Percentiles rank a stretch among this genome's conserved stretches.
These are phyloP conservation scores for Coendou prehensilis DNA, from an alignment of 2,797 vertebrate genomes.

Conservation along the genomic window DNA sequence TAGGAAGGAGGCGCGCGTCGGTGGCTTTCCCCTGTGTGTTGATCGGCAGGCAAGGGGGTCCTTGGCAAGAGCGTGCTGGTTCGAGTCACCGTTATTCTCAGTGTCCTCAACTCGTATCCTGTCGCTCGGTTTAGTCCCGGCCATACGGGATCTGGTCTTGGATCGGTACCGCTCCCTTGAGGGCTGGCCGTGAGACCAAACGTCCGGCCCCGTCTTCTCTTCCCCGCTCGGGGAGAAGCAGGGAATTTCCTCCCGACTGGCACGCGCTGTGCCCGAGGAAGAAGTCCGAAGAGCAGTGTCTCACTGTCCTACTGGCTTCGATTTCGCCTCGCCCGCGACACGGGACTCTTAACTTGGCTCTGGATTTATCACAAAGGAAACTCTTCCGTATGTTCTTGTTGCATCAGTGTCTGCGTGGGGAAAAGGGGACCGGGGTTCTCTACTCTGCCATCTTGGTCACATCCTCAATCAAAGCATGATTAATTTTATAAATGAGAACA, in stretches of 20 bases:
- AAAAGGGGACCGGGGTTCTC: not conserved
- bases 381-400: not conserved
- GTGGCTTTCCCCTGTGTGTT: not conserved
- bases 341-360: not conserved
- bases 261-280: not conserved
- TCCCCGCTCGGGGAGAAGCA: not conserved
- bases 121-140: not conserved
- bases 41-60: not conserved
- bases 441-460: not conserved
- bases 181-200: not conserved
- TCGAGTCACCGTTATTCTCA: conserved; percentile 3
- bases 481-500: conserved; percentile 19
- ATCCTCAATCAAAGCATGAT: not conserved
- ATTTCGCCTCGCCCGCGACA: not conserved
- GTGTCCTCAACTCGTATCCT: not conserved
- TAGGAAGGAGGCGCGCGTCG: not conserved
- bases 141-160: not conserved
- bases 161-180: not conserved
- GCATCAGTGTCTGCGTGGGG: not conserved
- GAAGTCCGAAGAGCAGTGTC: not conserved
- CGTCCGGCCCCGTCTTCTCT: not conserved
- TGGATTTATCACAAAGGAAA: conserved; percentile 22
- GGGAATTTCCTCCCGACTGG: not conserved
- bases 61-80: not conserved
- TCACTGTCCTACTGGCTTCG: not conserved